These are phyloP conservation scores for Lasioglossum marginatum DNA, from an alignment of 2,888 invertebrate species.

Conservation along the genomic window DNA sequence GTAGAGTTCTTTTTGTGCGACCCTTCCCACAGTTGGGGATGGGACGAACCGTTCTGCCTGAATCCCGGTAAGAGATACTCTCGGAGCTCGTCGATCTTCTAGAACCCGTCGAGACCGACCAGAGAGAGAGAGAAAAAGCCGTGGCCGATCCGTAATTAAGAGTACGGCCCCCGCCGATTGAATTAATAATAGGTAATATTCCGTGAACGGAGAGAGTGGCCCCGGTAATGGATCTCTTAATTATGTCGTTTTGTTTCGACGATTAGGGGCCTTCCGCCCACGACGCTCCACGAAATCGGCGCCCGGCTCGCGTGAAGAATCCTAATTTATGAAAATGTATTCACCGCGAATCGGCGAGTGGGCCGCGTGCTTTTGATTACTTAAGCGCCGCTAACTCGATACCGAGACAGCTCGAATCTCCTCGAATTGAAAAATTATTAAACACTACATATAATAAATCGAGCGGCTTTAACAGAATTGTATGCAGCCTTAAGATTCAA, in stretches of 20 bases:
- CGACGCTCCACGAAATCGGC: slow-evolving; percentile 57
- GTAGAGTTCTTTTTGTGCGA: slow-evolving; percentile 42
- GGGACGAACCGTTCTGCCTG: slow-evolving; percentile 25
- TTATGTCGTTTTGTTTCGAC: slow-evolving; percentile 73
- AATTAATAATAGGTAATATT: slow-evolving; percentile 66
- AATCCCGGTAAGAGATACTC: slow-evolving; percentile 44
- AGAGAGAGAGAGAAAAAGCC: background rate
- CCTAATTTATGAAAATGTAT: slow-evolving; percentile 76
- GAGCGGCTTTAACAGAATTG: background rate
- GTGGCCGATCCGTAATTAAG: slow-evolving; percentile 56
- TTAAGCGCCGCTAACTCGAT: slow-evolving; percentile 53
- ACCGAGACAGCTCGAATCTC: slow-evolving; percentile 16
- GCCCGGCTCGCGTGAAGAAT: slow-evolving; percentile 40
- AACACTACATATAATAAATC: background rate
- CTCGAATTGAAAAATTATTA: slow-evolving; percentile 12
- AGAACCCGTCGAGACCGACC: slow-evolving; percentile 7
- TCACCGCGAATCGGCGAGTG: slow-evolving; percentile 62
- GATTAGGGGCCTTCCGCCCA: slow-evolving; percentile 69
- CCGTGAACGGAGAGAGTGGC: slow-evolving; percentile 24
- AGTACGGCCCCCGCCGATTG: slow-evolving; percentile 46
- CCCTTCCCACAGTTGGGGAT: slow-evolving; percentile 1
- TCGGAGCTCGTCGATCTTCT: slow-evolving; percentile 53
- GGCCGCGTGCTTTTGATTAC: slow-evolving; percentile 55
- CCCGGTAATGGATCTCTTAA: slow-evolving; percentile 76
- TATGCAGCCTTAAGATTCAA: background rate